Evolutionary conservation across 2,797 vertebrate species (phyloP).

Genomic region (Diplodus sargus): DNA sequence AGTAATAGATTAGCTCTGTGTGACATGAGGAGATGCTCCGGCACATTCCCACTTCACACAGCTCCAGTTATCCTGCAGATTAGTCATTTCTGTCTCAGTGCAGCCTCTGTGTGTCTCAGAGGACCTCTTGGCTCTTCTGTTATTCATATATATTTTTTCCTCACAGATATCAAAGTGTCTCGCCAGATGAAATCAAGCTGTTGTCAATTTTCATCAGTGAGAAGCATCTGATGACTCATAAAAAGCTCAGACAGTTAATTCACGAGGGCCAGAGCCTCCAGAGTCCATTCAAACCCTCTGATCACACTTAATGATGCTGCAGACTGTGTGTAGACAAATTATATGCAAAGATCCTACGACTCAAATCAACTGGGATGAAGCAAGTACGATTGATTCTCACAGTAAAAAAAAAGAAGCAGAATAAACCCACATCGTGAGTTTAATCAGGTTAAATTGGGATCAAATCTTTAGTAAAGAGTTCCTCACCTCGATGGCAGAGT

Average conservation of each 20-base stretch:
- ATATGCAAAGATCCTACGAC: not conserved
- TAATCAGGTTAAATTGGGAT: not conserved
- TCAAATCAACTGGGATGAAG: not conserved
- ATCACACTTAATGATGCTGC: not conserved
- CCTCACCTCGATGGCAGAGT: slow-evolving; percentile 84
- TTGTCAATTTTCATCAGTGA: not conserved
- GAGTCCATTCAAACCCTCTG: not conserved
- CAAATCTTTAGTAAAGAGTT: not conserved
- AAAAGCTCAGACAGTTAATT: not conserved
- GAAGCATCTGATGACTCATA: not conserved
- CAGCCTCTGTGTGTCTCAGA: slow-evolving; percentile 14
- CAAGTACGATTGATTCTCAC: too few species aligned
- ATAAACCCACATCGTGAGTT: not conserved
- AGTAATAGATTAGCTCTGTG: not conserved
- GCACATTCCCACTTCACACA: not conserved
- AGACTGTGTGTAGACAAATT: not conserved
- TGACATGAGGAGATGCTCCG: not conserved
- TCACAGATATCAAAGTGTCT: slow-evolving; percentile 3
- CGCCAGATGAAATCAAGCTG: slow-evolving; percentile 4
- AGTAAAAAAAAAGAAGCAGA: not conserved
- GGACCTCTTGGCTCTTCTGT: not conserved
- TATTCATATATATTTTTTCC: slow-evolving; percentile 1
- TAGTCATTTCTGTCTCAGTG: not conserved
- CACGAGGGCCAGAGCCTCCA: not conserved
- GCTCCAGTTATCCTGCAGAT: slow-evolving; percentile 1